Percentiles rank a stretch among this genome's conserved stretches.
These are phyloP conservation scores for Mesocricetus auratus DNA, from an alignment of 2,113 vertebrate genomes.

Conservation along the genomic window DNA sequence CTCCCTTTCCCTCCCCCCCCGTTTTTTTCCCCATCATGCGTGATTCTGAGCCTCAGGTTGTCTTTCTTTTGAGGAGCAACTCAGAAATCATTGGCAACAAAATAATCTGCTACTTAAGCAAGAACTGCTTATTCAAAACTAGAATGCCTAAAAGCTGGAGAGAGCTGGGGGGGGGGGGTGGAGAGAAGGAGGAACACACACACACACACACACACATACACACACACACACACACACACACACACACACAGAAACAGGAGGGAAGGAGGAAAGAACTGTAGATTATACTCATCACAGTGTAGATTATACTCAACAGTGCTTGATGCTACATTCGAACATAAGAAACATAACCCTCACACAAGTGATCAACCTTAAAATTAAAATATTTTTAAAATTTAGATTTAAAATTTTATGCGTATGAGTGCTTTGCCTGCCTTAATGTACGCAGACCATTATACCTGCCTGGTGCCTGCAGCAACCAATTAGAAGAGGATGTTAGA, in stretches of 20 bases:
- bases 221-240: background rate
- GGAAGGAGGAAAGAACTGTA: background rate
- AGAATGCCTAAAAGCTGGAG: background rate
- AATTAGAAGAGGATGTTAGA: background rate
- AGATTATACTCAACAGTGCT: background rate
- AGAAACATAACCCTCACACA: background rate
- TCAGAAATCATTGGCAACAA: slow-evolving; percentile 43
- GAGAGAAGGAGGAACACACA: background rate
- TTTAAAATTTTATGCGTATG: background rate
- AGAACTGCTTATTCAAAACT: background rate
- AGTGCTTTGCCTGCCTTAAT: background rate
- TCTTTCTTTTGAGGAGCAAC: slow-evolving; percentile 31
- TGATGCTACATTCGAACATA: background rate
- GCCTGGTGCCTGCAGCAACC: background rate
- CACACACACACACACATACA: background rate
- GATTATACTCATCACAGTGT: background rate
- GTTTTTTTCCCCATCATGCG: background rate
- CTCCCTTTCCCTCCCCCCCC: too few species aligned
- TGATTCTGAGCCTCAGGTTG: background rate
- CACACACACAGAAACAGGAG: background rate
- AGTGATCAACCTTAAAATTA: background rate
- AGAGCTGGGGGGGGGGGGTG: background rate
- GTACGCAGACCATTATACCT: too few species aligned
- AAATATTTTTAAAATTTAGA: background rate
- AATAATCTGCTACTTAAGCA: background rate